Evolutionary conservation across 2,888 invertebrate genomes (phyloP).

Genomic region (Oasisia sp.): DNA sequence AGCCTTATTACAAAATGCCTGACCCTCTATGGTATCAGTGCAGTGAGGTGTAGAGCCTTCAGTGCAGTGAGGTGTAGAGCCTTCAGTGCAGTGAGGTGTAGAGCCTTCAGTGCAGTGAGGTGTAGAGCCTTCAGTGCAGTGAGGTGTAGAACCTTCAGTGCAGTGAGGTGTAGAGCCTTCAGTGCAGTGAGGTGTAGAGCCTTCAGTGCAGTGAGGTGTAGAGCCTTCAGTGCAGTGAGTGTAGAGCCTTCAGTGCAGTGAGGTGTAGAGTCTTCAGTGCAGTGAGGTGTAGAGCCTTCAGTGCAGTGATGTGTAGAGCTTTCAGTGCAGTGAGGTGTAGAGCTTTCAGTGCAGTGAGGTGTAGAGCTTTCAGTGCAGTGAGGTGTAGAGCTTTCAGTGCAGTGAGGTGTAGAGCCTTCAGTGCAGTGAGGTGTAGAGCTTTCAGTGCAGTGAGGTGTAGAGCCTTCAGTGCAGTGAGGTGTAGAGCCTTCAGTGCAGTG

Average conservation of each 20-base stretch:
- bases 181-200: not conserved
- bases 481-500: not conserved
- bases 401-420: not conserved
- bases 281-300: not conserved
- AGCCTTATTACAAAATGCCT: not conserved
- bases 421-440: not conserved
- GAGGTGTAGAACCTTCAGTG: not conserved
- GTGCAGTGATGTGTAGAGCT: too few relatives aligned
- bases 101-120: not conserved
- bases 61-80: not conserved
- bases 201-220: not conserved
- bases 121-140: not conserved
- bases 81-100: not conserved
- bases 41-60: not conserved
- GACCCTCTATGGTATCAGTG: not conserved
- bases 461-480: not conserved
- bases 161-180: not conserved
- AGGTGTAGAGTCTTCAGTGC: not conserved
- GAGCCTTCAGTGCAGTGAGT: too few relatives aligned
- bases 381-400: not conserved
- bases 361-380: not conserved
- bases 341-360: not conserved
- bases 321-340: not conserved
- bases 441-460: not conserved
- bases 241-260: not conserved